phyloP scores from a whole-genome alignment of 2,797 vertebrate genomes.

The Sebastolobus altivelis region DNA sequence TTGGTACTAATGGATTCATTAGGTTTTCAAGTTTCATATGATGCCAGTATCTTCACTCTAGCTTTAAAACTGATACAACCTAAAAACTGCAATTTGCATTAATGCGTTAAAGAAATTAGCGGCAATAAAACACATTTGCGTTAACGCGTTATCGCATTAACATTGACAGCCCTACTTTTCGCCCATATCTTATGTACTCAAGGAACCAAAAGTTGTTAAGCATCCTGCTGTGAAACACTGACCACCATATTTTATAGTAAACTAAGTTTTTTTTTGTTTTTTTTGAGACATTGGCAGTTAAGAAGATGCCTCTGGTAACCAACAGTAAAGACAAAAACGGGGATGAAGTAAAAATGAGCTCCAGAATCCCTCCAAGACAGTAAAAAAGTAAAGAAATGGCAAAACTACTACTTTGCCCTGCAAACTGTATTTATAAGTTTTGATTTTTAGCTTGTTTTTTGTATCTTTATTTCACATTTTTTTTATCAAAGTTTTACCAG shows the following conservation, averaged over 20 bases:
- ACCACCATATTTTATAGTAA: not conserved
- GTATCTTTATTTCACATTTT: not conserved
- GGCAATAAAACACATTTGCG: too few species aligned
- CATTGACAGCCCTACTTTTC: too few species aligned
- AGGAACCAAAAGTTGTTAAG: not conserved
- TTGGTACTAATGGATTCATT: too few species aligned
- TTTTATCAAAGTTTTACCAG: not conserved
- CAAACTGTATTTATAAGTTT: not conserved
- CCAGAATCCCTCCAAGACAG: not conserved
- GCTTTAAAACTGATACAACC: too few species aligned
- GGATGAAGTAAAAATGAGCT: not conserved
- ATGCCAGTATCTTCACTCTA: too few species aligned
- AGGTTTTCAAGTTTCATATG: too few species aligned
- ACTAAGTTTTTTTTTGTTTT: not conserved
- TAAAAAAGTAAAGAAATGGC: not conserved
- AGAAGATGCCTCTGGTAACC: not conserved
- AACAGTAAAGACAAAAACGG: not conserved
- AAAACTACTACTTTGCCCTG: not conserved
- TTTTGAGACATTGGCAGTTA: not conserved
- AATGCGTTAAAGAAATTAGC: too few species aligned
- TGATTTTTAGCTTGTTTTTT: not conserved
- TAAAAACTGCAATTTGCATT: too few species aligned
- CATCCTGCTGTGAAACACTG: not conserved
- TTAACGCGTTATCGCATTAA: too few species aligned
- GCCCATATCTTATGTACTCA: not conserved